phyloP scores from a whole-genome alignment of 2,888 invertebrate genomes.

The Dasysyrphus albostriatus region DNA sequence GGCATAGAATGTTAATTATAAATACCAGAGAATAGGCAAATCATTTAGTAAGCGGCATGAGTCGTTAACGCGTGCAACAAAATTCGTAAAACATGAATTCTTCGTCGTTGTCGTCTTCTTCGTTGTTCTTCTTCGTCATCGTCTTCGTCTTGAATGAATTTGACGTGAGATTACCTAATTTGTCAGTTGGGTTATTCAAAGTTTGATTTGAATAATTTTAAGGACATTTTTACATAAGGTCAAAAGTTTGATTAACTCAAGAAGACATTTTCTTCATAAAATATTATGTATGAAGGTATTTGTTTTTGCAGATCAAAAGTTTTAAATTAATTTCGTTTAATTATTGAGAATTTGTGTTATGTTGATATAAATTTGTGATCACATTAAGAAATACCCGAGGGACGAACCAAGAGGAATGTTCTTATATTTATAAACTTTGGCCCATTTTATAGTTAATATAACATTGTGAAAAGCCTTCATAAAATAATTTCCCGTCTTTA shows the following conservation, averaged over 20 bases:
- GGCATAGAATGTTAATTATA: slow-evolving; percentile 66
- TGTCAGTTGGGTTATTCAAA: slow-evolving; percentile 25
- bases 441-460: too few species aligned
- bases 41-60: slow-evolving; percentile 13
- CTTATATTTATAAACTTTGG: too few species aligned
- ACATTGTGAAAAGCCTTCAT: too few species aligned
- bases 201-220: slow-evolving; percentile 35
- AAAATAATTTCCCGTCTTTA: too few species aligned
- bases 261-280: too few species aligned
- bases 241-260: slow-evolving; percentile 16
- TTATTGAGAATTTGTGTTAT: too few species aligned
- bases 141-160: slow-evolving; percentile 17
- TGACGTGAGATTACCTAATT: slow-evolving; percentile 54
- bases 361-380: too few species aligned
- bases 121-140: not conserved
- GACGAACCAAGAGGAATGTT: too few species aligned
- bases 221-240: slow-evolving; percentile 9
- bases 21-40: slow-evolving; percentile 31
- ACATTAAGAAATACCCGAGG: too few species aligned
- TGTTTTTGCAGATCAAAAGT: not conserved
- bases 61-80: slow-evolving; percentile 57
- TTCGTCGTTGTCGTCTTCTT: not conserved
- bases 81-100: slow-evolving; percentile 69
- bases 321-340: not conserved
- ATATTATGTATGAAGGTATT: too few species aligned